phyloP scores from a whole-genome alignment of 2,113 vertebrate species.

The Sardina pilchardus region DNA sequence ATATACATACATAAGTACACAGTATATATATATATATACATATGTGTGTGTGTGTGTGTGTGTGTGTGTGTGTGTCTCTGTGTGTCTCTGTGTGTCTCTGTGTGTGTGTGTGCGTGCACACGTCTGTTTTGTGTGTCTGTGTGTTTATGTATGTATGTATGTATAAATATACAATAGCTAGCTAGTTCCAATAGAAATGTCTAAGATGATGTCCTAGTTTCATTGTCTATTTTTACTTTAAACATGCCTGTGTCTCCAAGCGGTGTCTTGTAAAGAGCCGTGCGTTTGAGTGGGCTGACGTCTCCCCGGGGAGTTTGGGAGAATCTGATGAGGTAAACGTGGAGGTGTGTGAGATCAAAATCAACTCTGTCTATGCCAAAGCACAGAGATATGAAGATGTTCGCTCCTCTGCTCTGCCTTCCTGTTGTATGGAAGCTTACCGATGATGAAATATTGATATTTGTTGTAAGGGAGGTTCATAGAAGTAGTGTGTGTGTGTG shows the following conservation, averaged over 20 bases:
- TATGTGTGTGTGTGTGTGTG: too few relatives aligned
- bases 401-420: not conserved
- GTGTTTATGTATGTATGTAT: too few relatives aligned
- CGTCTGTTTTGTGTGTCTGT: too few relatives aligned
- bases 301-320: not conserved
- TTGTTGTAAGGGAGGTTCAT: not conserved
- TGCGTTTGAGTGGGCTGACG: not conserved
- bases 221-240: conserved; percentile 11
- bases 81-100: too few relatives aligned
- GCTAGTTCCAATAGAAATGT: conserved; percentile 1
- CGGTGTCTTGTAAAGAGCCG: not conserved
- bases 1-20: too few relatives aligned
- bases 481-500: not conserved
- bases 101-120: too few relatives aligned
- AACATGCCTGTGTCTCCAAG: not conserved
- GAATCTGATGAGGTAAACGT: not conserved
- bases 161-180: not conserved
- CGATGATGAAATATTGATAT: not conserved
- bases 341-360: not conserved
- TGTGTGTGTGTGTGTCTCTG: too few relatives aligned
- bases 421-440: not conserved
- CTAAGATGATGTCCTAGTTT: not conserved
- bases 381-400: not conserved
- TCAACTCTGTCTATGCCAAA: not conserved
- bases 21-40: too few relatives aligned